These are phyloP conservation scores for Nycticorax nycticorax DNA, from an alignment of 2,113 vertebrate species.

Conservation along the genomic window DNA sequence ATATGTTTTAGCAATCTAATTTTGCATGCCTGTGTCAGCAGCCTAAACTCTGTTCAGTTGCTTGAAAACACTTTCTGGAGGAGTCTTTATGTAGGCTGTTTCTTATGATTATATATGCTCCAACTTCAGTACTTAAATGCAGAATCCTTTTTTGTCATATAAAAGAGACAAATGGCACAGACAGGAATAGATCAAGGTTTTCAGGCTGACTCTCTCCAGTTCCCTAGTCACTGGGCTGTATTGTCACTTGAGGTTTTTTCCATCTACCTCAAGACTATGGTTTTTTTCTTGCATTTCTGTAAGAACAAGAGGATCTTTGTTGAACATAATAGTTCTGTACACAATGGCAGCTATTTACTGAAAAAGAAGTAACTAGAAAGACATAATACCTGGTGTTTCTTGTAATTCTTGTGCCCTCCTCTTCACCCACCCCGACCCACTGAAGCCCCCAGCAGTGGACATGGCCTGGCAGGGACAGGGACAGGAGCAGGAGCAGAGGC, in stretches of 20 bases:
- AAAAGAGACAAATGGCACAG: constrained; percentile 43
- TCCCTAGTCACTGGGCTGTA: neutral
- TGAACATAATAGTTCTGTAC: neutral
- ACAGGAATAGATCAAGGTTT: constrained; percentile 54
- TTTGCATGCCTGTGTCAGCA: constrained; percentile 59
- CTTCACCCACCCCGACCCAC: neutral
- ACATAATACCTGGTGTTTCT: neutral
- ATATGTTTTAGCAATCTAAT: constrained; percentile 65
- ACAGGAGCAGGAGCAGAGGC: neutral
- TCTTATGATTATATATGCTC: constrained; percentile 43
- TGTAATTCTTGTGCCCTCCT: neutral
- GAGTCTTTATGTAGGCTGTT: constrained; percentile 57
- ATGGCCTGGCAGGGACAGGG: neutral
- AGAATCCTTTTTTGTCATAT: neutral
- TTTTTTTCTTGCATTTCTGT: neutral
- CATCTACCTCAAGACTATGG: neutral
- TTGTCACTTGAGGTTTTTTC: neutral
- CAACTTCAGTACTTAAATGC: constrained; percentile 25
- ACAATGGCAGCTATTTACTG: neutral
- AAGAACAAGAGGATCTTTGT: neutral
- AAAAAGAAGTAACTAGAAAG: neutral
- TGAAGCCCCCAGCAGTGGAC: neutral
- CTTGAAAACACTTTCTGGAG: constrained; percentile 64
- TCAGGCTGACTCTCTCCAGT: neutral
- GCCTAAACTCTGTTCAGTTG: constrained; percentile 44